Percentiles rank a stretch among this genome's conserved stretches.
Evolutionary conservation across 2,888 invertebrate species (phyloP).

Genomic region (Eupithecia subumbrata): DNA sequence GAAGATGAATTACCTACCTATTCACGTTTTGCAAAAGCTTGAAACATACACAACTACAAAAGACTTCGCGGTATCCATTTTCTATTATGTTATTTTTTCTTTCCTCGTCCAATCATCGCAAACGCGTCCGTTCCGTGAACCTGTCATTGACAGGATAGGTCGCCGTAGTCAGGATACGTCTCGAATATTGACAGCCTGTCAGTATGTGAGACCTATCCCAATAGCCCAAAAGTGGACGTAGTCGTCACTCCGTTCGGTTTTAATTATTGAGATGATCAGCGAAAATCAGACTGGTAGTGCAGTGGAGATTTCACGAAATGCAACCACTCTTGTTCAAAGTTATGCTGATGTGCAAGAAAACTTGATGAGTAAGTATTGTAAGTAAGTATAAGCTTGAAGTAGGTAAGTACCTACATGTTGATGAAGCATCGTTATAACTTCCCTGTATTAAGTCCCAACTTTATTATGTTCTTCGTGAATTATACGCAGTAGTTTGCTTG

Average conservation of each 20-base stretch:
- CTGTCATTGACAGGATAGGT: too few relatives aligned
- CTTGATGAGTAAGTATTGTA: not conserved
- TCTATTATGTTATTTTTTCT: not conserved
- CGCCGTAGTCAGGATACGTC: too few relatives aligned
- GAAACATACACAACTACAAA: not conserved
- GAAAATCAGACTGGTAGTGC: too few relatives aligned
- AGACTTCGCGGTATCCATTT: not conserved
- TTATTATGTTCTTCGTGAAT: not conserved
- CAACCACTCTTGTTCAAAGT: not conserved
- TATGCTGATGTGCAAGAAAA: not conserved
- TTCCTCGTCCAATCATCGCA: too few relatives aligned
- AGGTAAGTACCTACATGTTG: not conserved
- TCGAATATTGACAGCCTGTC: too few relatives aligned
- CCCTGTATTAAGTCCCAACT: not conserved
- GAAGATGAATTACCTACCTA: conserved; percentile 35
- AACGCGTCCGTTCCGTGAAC: too few relatives aligned
- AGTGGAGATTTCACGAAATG: not conserved
- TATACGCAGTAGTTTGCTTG: too few relatives aligned
- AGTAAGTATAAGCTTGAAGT: not conserved
- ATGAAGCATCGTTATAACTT: conserved; percentile 11
- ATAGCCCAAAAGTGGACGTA: too few relatives aligned
- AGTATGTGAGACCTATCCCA: too few relatives aligned
- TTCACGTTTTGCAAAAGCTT: not conserved
- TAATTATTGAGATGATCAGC: too few relatives aligned
- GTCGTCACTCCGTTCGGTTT: too few relatives aligned